These are phyloP conservation scores for Pogonus chalceus DNA, from an alignment of 1,140 invertebrate species.

Conservation along the genomic window DNA sequence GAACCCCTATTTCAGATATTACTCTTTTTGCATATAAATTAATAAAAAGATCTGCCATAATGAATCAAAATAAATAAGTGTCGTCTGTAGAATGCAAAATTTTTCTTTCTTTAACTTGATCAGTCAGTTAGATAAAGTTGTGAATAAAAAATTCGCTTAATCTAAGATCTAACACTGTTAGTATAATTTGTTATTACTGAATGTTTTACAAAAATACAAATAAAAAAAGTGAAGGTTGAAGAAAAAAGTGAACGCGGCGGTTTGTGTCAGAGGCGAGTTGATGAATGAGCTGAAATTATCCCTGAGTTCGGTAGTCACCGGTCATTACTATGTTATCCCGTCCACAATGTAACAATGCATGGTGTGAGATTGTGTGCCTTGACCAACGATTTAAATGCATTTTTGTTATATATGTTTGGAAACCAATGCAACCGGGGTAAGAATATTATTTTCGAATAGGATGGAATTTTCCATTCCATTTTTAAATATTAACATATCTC, in stretches of 20 bases:
- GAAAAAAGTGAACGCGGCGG: background rate
- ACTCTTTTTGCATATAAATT: no score
- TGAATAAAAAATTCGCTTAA: no score
- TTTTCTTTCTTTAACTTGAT: no score
- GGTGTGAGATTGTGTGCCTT: background rate
- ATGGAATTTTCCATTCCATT: no score
- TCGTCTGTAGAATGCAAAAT: no score
- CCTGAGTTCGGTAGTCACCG: conserved; percentile 18
- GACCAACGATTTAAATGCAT: background rate
- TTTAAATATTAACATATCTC: background rate
- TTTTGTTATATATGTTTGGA: background rate
- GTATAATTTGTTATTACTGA: conserved; percentile 7
- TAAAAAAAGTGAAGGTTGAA: background rate
- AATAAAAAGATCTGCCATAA: no score
- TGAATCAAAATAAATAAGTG: no score
- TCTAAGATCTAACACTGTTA: conserved; percentile 5
- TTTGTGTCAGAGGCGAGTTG: conserved; percentile 1
- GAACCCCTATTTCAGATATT: no score
- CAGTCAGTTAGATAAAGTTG: no score
- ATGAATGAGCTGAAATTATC: conserved; percentile 6
- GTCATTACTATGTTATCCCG: conserved; percentile 24
- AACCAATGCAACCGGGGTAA: no score
- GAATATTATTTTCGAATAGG: no score
- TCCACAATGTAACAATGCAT: conserved; percentile 14
- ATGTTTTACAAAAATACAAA: background rate